Evolutionary conservation across 2,888 invertebrate genomes (phyloP).

Genomic region (Uropetala carovei): DNA sequence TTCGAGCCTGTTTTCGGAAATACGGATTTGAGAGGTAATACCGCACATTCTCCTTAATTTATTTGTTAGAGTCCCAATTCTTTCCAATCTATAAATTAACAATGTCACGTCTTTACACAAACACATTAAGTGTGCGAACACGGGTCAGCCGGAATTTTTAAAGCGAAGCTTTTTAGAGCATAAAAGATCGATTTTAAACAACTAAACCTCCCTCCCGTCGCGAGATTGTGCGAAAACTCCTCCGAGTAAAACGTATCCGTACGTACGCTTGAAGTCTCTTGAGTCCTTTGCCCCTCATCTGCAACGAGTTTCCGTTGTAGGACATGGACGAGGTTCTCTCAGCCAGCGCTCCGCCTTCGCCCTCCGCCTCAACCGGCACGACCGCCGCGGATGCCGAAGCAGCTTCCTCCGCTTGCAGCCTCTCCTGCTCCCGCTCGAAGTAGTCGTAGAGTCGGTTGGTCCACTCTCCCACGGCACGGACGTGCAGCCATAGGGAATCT

Average conservation of each 20-base stretch:
- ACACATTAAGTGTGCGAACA: no score
- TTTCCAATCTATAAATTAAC: no score
- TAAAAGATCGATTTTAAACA: no score
- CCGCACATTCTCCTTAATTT: no score
- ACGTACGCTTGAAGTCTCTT: conserved; percentile 62
- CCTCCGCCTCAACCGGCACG: not conserved
- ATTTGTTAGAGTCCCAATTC: no score
- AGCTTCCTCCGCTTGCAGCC: conserved; percentile 80
- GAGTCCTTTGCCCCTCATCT: conserved; percentile 12
- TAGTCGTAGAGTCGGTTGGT: conserved; percentile 91
- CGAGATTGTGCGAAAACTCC: no score
- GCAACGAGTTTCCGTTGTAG: not conserved
- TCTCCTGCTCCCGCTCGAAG: conserved; percentile 89
- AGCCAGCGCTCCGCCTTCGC: not conserved
- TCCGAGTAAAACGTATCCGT: not conserved
- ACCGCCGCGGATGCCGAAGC: not conserved
- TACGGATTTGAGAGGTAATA: no score
- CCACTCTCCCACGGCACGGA: conserved; percentile 96
- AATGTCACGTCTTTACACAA: no score
- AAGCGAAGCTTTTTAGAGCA: no score
- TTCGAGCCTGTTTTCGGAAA: no score
- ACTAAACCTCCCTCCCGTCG: no score
- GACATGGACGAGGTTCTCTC: not conserved
- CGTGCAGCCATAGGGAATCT: conserved; percentile 96
- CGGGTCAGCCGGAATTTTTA: no score